These are phyloP conservation scores for Antechinus stuartii DNA, from an alignment of 2,113 vertebrate species.

Conservation along the genomic window DNA sequence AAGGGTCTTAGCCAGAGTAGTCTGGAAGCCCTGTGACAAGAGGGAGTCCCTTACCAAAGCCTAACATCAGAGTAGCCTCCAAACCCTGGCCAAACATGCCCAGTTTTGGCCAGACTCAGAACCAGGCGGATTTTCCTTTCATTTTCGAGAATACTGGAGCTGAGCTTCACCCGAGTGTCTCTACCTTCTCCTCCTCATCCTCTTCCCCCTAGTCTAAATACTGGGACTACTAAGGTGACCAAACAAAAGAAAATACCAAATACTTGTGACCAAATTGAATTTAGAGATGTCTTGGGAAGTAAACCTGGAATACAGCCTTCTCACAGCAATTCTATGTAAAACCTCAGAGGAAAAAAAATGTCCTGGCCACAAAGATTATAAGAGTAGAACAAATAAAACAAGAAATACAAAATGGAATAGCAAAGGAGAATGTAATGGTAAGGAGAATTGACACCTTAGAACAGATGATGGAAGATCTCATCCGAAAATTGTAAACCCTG, in stretches of 20 bases:
- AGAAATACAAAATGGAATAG: background rate
- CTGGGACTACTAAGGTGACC: background rate
- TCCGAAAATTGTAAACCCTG: background rate
- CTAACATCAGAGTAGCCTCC: background rate
- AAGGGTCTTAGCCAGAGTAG: background rate
- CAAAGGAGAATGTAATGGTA: background rate
- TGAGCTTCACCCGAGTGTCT: background rate
- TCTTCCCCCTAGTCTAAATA: background rate
- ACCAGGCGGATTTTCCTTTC: background rate
- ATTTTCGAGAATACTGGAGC: background rate
- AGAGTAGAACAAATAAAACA: background rate
- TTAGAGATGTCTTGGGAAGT: background rate
- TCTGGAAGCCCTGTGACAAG: background rate
- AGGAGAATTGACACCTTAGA: background rate
- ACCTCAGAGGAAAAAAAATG: background rate
- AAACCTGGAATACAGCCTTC: background rate
- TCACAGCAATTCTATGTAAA: background rate
- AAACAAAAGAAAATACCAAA: background rate
- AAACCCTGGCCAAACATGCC: background rate
- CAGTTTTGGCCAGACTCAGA: background rate
- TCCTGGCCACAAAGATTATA: background rate
- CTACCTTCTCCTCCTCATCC: background rate
- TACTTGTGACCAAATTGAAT: background rate
- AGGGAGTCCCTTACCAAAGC: background rate
- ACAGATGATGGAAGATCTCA: background rate